Conservation (phyloP, 1,140 invertebrate species). For the Sitobion miscanthi region DNA sequence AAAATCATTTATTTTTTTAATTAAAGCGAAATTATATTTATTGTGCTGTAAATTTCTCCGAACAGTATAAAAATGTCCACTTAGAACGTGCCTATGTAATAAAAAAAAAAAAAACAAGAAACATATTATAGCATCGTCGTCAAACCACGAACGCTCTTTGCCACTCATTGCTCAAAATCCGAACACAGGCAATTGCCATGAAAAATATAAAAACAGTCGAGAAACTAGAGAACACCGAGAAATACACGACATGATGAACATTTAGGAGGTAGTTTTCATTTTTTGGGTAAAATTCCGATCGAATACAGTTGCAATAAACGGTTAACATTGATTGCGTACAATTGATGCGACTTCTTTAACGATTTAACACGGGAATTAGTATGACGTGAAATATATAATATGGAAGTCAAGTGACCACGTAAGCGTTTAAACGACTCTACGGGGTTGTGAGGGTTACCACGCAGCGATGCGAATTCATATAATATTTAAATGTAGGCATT, state of each 20-base stretch:
- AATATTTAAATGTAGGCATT: neutral
- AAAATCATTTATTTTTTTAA: neutral
- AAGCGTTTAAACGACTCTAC: neutral
- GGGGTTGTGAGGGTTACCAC: neutral
- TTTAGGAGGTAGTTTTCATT: neutral
- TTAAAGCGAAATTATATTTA: neutral
- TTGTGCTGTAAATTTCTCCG: neutral
- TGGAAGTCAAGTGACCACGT: neutral
- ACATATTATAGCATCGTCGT: no score
- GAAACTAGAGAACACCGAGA: neutral
- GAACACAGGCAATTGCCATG: no score
- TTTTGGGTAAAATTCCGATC: neutral
- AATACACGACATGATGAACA: neutral
- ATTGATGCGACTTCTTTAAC: neutral
- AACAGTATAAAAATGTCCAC: no score
- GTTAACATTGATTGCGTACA: neutral
- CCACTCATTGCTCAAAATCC: neutral
- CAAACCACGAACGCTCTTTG: no score
- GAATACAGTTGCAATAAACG: neutral
- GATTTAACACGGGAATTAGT: neutral
- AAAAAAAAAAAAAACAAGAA: no score
- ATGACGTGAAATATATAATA: neutral
- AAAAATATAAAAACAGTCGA: neutral
- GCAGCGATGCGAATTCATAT: neutral
- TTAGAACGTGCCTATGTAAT: no score